These are phyloP conservation scores for Tubulanus polymorphus DNA, from an alignment of 2,888 invertebrate genomes.

Conservation along the genomic window DNA sequence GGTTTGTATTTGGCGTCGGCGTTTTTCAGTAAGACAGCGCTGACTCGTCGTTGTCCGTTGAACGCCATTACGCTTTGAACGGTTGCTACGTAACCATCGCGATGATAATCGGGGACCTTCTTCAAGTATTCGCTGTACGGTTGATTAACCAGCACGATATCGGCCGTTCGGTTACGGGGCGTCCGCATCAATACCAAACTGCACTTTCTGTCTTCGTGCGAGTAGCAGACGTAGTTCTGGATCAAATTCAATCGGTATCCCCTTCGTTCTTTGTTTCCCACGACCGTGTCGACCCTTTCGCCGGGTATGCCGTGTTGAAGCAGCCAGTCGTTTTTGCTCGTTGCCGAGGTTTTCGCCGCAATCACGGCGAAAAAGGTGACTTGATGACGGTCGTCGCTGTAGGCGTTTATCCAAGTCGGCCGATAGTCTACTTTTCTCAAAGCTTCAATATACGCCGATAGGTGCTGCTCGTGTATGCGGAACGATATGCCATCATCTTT, in stretches of 20 bases:
- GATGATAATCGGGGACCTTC: background rate
- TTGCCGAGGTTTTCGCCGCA: background rate
- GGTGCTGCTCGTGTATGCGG: background rate
- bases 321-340: background rate
- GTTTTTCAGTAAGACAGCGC: background rate
- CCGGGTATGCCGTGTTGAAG: background rate
- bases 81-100: background rate
- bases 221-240: conserved; percentile 1
- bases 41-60: background rate
- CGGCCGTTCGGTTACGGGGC: background rate
- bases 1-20: background rate
- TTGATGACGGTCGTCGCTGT: background rate
- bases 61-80: background rate
- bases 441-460: background rate
- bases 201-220: background rate
- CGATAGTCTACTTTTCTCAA: background rate
- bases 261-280: background rate
- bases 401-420: background rate
- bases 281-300: background rate
- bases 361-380: background rate
- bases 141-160: background rate
- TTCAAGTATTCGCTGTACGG: background rate
- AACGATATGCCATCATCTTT: background rate
- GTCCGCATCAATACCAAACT: background rate
- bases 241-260: background rate